Conservation (phyloP, 1,140 invertebrate species). For the Cotesia typhae region DNA sequence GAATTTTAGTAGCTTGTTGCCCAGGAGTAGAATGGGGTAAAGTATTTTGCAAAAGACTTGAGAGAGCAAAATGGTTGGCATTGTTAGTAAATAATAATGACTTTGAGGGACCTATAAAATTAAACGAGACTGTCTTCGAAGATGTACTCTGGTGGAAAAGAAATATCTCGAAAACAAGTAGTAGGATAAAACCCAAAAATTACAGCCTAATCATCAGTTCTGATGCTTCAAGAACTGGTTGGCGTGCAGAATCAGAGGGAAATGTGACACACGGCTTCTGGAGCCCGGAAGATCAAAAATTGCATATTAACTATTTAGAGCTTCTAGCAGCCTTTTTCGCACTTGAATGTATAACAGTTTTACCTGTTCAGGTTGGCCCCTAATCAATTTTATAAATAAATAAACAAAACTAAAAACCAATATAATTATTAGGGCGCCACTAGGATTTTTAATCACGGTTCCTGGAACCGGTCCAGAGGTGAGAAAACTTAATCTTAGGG, state of each 20-base stretch:
- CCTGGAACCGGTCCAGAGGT: no score
- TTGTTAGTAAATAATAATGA: neutral
- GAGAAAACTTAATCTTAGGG: no score
- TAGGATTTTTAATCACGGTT: no score
- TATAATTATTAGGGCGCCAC: no score
- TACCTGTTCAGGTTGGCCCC: no score
- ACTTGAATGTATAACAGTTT: neutral
- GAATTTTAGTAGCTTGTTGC: slow-evolving; percentile 20
- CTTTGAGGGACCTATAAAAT: neutral
- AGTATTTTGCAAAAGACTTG: slow-evolving; percentile 13
- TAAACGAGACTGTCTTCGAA: neutral
- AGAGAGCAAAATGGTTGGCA: slow-evolving; percentile 26
- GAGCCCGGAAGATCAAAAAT: neutral
- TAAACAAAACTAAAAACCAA: no score
- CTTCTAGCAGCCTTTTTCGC: neutral
- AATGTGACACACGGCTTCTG: neutral
- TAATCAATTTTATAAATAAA: no score
- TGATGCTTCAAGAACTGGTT: neutral
- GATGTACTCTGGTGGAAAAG: slow-evolving; percentile 20
- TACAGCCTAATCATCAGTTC: neutral
- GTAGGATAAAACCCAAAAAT: neutral
- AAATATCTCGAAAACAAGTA: neutral
- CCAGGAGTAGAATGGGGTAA: slow-evolving; percentile 20
- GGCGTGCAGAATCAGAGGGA: neutral
- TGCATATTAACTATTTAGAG: slow-evolving; percentile 3